A percentile compares a stretch with the other conserved stretches of the same genome.
phyloP scores from a whole-genome alignment of 2,797 vertebrate genomes.

The Tragopan temminckii region DNA sequence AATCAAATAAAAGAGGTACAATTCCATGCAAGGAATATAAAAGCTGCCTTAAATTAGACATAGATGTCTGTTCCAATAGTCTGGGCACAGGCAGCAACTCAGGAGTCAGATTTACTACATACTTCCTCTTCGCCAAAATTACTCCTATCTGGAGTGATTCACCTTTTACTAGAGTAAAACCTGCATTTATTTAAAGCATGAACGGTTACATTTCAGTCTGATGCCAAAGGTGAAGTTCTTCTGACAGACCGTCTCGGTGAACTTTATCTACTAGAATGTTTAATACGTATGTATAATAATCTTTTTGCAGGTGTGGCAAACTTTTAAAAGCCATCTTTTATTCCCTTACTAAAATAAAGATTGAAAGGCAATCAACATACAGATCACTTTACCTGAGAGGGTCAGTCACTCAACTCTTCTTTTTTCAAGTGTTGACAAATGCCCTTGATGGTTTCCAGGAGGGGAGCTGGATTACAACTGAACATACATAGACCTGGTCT shows the following conservation, averaged over 20 bases:
- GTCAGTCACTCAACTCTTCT: slow-evolving; percentile 36
- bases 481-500: slow-evolving; percentile 81
- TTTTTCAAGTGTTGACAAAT: neutral
- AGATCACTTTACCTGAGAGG: slow-evolving; percentile 51
- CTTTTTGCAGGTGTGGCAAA: neutral
- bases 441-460: slow-evolving; percentile 66
- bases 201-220: neutral
- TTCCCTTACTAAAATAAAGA: neutral
- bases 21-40: neutral
- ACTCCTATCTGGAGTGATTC: neutral
- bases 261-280: neutral
- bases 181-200: neutral
- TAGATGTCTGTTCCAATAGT: neutral
- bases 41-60: neutral
- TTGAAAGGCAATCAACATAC: neutral
- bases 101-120: neutral
- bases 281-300: neutral
- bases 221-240: neutral
- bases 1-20: neutral
- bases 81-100: neutral
- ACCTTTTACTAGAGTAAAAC: neutral
- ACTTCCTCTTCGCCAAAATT: neutral
- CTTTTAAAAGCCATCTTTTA: neutral
- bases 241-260: neutral
- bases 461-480: slow-evolving; percentile 65